Conservation (phyloP, 2,888 invertebrate genomes). For the Archaeoteleia sp. region DNA sequence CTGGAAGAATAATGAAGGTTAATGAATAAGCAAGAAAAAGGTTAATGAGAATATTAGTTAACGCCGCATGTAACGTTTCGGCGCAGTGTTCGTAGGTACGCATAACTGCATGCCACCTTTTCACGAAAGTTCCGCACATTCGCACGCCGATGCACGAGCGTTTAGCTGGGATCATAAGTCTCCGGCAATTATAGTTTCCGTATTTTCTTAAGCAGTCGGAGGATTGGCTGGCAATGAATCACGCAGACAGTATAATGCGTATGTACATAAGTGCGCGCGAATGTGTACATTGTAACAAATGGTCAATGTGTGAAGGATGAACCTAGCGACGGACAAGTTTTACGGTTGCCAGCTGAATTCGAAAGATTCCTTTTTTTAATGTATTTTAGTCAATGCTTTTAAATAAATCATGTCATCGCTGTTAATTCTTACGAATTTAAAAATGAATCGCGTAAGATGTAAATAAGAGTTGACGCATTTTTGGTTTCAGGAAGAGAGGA, state of each 20-base stretch:
- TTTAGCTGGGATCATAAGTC: conserved; percentile 66
- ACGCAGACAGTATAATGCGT: conserved; percentile 63
- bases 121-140: conserved; percentile 48
- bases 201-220: conserved; percentile 66
- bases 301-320: conserved; percentile 19
- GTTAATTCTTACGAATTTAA: too few species aligned
- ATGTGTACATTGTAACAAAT: conserved; percentile 32
- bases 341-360: too few species aligned
- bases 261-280: conserved; percentile 26
- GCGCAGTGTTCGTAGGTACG: conserved; percentile 14
- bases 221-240: conserved; percentile 69
- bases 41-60: conserved; percentile 51
- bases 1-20: conserved; percentile 40
- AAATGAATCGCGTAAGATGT: too few species aligned
- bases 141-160: conserved; percentile 49
- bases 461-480: too few species aligned
- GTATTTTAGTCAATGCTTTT: neutral
- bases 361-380: too few species aligned
- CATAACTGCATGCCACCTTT: conserved; percentile 47
- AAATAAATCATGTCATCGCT: too few species aligned
- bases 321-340: conserved; percentile 21
- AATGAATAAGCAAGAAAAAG: conserved; percentile 50
- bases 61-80: conserved; percentile 17
- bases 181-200: conserved; percentile 71
- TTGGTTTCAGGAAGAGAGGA: too few species aligned